Conservation (phyloP, 2,113 vertebrate genomes). For the Puffinus mauretanicus region DNA sequence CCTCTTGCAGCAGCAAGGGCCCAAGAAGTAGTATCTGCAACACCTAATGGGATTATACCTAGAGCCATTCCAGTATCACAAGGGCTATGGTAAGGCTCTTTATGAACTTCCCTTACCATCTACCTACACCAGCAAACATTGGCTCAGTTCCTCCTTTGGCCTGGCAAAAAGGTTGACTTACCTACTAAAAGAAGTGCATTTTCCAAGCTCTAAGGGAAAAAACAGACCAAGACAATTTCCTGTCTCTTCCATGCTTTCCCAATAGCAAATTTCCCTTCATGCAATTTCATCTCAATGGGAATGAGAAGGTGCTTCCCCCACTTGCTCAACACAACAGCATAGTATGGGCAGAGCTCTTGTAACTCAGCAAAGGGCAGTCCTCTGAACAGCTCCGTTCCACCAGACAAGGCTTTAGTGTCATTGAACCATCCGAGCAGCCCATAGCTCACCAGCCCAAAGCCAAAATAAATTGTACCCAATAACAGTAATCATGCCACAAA, state of each 20-base stretch:
- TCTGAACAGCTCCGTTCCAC: background rate
- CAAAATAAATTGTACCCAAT: background rate
- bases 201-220: background rate
- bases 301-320: background rate
- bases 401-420: background rate
- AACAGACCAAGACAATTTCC: background rate
- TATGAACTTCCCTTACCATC: background rate
- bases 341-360: background rate
- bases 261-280: background rate
- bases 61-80: background rate
- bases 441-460: background rate
- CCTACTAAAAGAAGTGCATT: background rate
- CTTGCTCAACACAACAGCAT: background rate
- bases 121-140: background rate
- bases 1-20: background rate
- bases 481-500: background rate
- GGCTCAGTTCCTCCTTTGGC: background rate
- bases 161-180: background rate
- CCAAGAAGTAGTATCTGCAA: background rate
- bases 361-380: background rate
- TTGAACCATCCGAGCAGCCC: background rate
- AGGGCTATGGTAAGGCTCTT: fast-evolving
- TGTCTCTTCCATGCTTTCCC: background rate
- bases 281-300: background rate
- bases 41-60: background rate